Conservation (phyloP, 2,113 vertebrate species). For the Salminus brasiliensis region DNA sequence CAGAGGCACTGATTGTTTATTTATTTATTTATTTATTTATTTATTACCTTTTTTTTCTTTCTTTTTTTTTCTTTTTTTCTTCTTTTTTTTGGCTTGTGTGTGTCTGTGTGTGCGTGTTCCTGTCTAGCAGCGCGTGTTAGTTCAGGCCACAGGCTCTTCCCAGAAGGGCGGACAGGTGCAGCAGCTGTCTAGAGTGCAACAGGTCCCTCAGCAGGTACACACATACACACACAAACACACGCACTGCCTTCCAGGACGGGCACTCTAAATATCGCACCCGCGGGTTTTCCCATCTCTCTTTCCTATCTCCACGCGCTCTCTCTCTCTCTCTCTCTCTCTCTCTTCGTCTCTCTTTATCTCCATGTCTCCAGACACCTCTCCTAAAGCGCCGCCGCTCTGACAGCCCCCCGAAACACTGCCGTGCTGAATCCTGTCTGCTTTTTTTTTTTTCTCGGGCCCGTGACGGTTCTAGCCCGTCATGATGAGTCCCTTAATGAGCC, state of each 20-base stretch:
- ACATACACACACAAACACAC: conserved; percentile 53
- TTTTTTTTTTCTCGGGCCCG: not conserved
- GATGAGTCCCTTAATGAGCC: conserved; percentile 34
- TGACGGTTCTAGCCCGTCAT: conserved; percentile 5
- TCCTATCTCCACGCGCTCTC: not conserved
- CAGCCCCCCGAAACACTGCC: not conserved
- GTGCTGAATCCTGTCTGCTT: not conserved
- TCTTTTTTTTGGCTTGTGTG: conserved; percentile 23
- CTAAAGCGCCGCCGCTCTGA: not conserved
- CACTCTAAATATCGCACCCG: conserved; percentile 17
- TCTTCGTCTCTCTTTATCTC: not conserved
- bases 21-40: conserved; percentile 38
- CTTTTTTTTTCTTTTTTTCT: too few relatives aligned
- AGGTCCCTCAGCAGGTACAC: conserved; percentile 93
- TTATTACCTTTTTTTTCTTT: too few relatives aligned
- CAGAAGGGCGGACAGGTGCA: conserved; percentile 91
- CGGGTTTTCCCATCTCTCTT: not conserved
- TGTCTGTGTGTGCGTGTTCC: conserved; percentile 33
- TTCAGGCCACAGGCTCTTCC: conserved; percentile 87
- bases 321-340: not conserved
- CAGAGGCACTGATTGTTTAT: too few relatives aligned
- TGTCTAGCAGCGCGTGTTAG: conserved; percentile 89
- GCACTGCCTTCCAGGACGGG: conserved; percentile 31
- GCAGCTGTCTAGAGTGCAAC: conserved; percentile 88
- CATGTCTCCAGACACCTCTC: not conserved